Base-by-base conservation (phyloP, 1,140 invertebrate genomes). In the Pomacea maculata region DNA sequence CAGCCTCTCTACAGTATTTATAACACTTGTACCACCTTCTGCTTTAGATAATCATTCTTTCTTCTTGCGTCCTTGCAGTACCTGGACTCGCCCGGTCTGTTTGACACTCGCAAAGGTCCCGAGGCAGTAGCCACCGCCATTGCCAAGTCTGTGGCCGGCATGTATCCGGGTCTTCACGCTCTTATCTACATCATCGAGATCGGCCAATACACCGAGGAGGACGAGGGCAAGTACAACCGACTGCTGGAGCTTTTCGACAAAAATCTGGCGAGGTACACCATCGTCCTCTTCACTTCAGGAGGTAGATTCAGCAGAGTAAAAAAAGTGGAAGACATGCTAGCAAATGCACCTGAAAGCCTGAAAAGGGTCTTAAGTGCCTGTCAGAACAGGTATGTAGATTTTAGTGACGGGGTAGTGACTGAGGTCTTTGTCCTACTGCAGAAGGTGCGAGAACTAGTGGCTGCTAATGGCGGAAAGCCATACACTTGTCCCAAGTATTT, bases 1-100 rank as follows among this genome's bases (percentile, higher is more conserved):
- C 6, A 6, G 34, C 34, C 34, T 45, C 34, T 45, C 34, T 45
- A 45, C 6, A 45, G 6, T 45, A 45, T 4, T 45, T 2, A 45
- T 45, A 45, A 4, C 6, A 45, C 34, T 75, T 79, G 34, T 45
- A 72, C 12, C n/a, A 29, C 34, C 6, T 57, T 54, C 21, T 19
- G 54, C 63, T 45, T 45, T 45, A 45, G 34, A 45, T 45, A 45
- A 45, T 45, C 6, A 4, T 4, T 2, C 34, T 45, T 45, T 4
- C 34, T 45, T 45, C 34, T 45, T 45, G 34, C 34, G 2, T 45
- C 34, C 34, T 45, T 45, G 57, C 68, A 75, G 52, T 29, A 83
- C 12, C 77, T 83, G 15, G 84, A 84, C 65, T 82, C 74, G 14
- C 81, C 78, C 17, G 83, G 83, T 15, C 34, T 80, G 25, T 84